Base-by-base conservation (phyloP, 1,140 invertebrate genomes). In the Papilio machaon region DNA sequence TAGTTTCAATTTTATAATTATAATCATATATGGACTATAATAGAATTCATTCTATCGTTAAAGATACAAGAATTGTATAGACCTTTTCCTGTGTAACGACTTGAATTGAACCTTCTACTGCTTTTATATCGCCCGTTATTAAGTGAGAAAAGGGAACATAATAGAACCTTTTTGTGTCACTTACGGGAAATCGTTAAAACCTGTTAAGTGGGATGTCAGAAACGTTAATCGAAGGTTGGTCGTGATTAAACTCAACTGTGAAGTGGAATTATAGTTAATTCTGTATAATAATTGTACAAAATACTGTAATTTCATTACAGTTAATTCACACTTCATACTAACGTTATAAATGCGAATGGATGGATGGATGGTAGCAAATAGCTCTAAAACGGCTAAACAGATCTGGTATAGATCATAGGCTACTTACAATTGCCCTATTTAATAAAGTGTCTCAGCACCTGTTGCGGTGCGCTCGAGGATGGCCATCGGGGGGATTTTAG, bases 141-240 rank as follows among this genome's bases (percentile, higher is more conserved):
- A 64, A 64, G 60, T 11, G 8, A 58, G 54, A 17, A 23, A 23
- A 64, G 15, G n/a, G 54, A n/a, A 58, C 23, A 64, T 64, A 64
- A 64, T 64, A 64, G 60, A 64, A 64, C 60, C 60, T 64, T 23
- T 64, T 64, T 64, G 54, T 19, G 60, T 30, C 60, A 64, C 60
- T 64, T 64, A 64, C n/a, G 19, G n/a, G 58, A 8, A 64, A 64
- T 30, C 9, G n/a, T 64, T 64, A 30, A 19, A 64, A 64, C 60
- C 19, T 64, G 60, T 64, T 11, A 30, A 64, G 60, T 30, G 60
- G 60, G 19, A 64, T 19, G 23, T 23, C 60, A 64, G 30, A 64
- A 11, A n/a, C 23, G 60, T 64, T 64, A 64, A 64, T 64, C 60
- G 60, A 64, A 23, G 8, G 10, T 64, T 19, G 60, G 19, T 64